Conservation (phyloP, 2,888 invertebrate genomes). For the Strigamia crassipes region DNA sequence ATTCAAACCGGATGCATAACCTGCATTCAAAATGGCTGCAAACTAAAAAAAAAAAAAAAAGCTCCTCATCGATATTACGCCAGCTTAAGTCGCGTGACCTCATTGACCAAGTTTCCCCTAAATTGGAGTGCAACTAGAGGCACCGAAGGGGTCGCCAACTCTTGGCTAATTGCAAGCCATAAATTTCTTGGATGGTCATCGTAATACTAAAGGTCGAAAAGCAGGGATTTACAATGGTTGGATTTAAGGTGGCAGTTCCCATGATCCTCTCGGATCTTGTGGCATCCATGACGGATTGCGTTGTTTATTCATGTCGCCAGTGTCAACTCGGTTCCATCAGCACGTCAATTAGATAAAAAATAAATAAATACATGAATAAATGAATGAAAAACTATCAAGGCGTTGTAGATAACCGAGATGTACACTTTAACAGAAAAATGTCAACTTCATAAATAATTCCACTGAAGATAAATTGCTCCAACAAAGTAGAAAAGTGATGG, state of each 20-base stretch:
- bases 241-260: constrained; percentile 26
- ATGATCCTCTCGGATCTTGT: neutral
- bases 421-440: constrained; percentile 7
- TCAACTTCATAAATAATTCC: constrained; percentile 11
- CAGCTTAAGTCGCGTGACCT: neutral
- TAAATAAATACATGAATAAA: neutral
- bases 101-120: constrained; percentile 17
- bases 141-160: neutral
- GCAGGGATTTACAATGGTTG: neutral
- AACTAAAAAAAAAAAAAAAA: no score
- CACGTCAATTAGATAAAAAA: constrained; percentile 6
- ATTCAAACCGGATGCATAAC: constrained; percentile 13
- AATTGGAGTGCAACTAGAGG: neutral
- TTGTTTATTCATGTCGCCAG: constrained; percentile 18
- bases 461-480: neutral
- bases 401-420: neutral
- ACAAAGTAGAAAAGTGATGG: neutral
- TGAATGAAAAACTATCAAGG: neutral
- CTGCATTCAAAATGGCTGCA: neutral
- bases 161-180: constrained; percentile 18
- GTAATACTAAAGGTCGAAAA: neutral
- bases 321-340: constrained; percentile 10
- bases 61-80: neutral
- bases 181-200: constrained; percentile 15
- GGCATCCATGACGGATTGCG: constrained; percentile 20